phyloP scores from a whole-genome alignment of 2,888 invertebrate genomes.

The Nebria brevicollis region DNA sequence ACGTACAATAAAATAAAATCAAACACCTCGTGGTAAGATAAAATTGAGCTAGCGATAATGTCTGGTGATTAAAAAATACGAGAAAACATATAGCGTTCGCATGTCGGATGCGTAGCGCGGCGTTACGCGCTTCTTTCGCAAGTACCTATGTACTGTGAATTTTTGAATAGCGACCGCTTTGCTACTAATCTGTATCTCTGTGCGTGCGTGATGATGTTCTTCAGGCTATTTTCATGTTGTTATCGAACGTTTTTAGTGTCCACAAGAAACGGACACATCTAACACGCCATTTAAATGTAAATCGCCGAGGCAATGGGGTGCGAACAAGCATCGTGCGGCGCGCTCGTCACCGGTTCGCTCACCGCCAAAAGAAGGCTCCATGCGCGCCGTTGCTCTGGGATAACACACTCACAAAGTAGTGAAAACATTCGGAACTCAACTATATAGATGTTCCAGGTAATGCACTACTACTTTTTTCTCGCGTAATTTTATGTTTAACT shows the following conservation, averaged over 20 bases:
- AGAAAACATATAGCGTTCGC: no score
- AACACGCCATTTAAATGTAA: constrained; percentile 47
- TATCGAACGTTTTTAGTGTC: constrained; percentile 51
- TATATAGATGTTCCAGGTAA: not conserved
- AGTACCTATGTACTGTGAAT: no score
- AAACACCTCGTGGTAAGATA: no score
- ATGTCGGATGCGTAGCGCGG: no score
- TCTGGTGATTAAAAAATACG: no score
- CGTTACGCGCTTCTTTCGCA: no score
- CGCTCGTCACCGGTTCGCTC: not conserved
- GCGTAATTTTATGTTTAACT: not conserved
- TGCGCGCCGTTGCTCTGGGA: not conserved
- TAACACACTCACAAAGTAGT: constrained; percentile 26
- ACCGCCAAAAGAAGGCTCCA: not conserved
- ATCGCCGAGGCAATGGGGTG: constrained; percentile 44
- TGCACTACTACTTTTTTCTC: not conserved
- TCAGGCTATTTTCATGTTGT: constrained; percentile 18
- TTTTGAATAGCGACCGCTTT: no score
- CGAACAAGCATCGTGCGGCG: constrained; percentile 6
- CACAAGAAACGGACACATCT: constrained; percentile 51
- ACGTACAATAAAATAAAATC: no score
- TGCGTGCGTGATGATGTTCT: constrained; percentile 24
- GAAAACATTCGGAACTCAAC: constrained; percentile 34
- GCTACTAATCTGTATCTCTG: not conserved
- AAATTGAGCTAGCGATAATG: no score